A percentile compares a stretch with the other conserved stretches of the same genome.
Evolutionary conservation across 2,888 invertebrate species (phyloP).

Genomic region (Drosophila sordidapex): DNA sequence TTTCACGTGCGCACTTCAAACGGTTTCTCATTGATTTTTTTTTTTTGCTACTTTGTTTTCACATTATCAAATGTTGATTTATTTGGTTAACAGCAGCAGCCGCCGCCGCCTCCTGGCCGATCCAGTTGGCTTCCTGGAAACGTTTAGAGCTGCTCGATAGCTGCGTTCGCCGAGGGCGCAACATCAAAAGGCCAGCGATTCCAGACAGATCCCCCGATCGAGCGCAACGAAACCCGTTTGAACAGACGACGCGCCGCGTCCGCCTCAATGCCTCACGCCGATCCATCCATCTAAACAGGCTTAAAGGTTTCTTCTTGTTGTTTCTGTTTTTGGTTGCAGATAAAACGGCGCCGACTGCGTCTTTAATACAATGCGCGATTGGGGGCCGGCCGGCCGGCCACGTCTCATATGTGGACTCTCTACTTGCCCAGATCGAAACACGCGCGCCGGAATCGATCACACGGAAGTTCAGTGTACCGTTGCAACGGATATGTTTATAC

Average conservation of each 20-base stretch:
- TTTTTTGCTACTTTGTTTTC: conserved; percentile 29
- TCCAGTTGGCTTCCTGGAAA: conserved; percentile 66
- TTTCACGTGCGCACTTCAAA: conserved; percentile 73
- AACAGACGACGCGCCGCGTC: conserved; percentile 63
- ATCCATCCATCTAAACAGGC: conserved; percentile 75
- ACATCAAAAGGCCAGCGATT: conserved; percentile 73
- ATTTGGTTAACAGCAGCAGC: conserved; percentile 46
- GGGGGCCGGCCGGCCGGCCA: conserved; percentile 78
- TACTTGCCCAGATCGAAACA: conserved; percentile 13
- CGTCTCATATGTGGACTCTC: conserved; percentile 39
- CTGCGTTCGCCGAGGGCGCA: conserved; percentile 62
- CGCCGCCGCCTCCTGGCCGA: conserved; percentile 49
- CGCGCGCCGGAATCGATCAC: conserved; percentile 33
- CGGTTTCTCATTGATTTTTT: conserved; percentile 31
- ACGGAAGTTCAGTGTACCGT: conserved; percentile 27
- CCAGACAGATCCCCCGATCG: conserved; percentile 61
- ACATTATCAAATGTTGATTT: conserved; percentile 55
- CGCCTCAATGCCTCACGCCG: conserved; percentile 67
- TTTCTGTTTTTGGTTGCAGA: conserved; percentile 35
- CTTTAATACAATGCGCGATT: conserved; percentile 33
- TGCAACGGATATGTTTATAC: conserved; percentile 11
- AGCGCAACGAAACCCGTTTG: conserved; percentile 70
- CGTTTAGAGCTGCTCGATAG: conserved; percentile 57
- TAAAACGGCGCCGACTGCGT: conserved; percentile 72
- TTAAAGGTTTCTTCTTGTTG: conserved; percentile 51